Base-by-base conservation (phyloP, 1,140 invertebrate species). In the Drosophila pseudoobscura region DNA sequence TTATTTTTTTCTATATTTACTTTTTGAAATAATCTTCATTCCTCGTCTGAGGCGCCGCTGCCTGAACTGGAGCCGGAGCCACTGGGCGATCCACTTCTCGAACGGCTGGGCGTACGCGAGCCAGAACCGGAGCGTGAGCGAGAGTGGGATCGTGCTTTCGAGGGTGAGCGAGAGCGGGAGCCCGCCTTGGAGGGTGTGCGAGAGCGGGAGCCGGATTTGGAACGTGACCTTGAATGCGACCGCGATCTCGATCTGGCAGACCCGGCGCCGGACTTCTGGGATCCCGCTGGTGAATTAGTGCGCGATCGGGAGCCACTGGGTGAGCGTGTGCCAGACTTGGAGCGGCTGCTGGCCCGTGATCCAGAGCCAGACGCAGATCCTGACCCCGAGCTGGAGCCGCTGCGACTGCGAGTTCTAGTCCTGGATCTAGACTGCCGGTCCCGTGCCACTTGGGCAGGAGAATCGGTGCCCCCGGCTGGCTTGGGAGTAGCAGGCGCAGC, bases 391-490 rank as follows among this genome's bases (percentile, higher is more conserved):
- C 82, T 72, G 29, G 83, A 80, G 51, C 75, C 70, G 45, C 78
- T 82, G 22, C 52, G 76, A 80, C 63, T 88, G 39, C 89, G 74
- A 11, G 85, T 89, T 17, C 78, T 59, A 9, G 78, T 91, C 31
- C 80, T 74, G 13, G 92, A 92, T 2, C 85, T 79, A 2, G 90
- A 92, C 51, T 74, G 59, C 4, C 89, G 84, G 8, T 92, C 90
- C 39, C 82, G 90, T n/a, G 91, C 70, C 1, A 74, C 72, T 68
- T 91, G 84, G 43, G 91, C 92, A 71, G 92, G 92, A 24, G 93
- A 91, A 58, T 52, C 47, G 13, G 84, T 75, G 47, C 91, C 92
- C 80, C 92, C 92, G 51, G 92, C 91, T 63, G 47, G 66, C 45
- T 57, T 47, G 13, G 71, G 22, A n/a, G 22, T 72, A 13, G n/a